A percentile compares a stretch with the other conserved stretches of the same genome.
Evolutionary conservation across 1,140 invertebrate species (phyloP).

Genomic region (Drosophila ambigua): DNA sequence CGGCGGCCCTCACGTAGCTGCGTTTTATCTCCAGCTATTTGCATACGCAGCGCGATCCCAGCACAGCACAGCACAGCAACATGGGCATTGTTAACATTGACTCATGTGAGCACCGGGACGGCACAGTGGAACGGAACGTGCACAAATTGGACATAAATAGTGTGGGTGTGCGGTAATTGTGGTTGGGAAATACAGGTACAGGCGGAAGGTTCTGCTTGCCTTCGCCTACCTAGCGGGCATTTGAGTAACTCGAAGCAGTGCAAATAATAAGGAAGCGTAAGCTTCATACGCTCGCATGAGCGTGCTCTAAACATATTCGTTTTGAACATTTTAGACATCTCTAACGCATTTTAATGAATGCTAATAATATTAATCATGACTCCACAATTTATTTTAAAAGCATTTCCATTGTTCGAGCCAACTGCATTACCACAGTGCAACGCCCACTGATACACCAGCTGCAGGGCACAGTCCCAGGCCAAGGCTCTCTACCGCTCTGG

Average conservation of each 20-base stretch:
- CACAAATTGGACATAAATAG: slow-evolving; percentile 12
- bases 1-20: slow-evolving; percentile 64
- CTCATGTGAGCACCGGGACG: slow-evolving; percentile 22
- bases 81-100: slow-evolving; percentile 52
- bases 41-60: slow-evolving; percentile 65
- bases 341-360: slow-evolving; percentile 7
- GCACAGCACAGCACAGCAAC: slow-evolving; percentile 39
- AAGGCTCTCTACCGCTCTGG: slow-evolving; percentile 22
- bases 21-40: slow-evolving; percentile 72
- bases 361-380: slow-evolving; percentile 33
- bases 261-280: too few species aligned
- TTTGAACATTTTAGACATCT: not conserved
- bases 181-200: slow-evolving; percentile 22
- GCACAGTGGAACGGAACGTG: slow-evolving; percentile 36
- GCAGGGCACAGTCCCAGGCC: slow-evolving; percentile 18
- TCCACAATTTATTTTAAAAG: slow-evolving; percentile 39
- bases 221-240: too few species aligned
- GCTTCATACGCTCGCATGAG: too few species aligned
- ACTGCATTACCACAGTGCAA: slow-evolving; percentile 38
- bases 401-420: slow-evolving; percentile 5
- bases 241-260: too few species aligned
- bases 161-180: slow-evolving; percentile 22
- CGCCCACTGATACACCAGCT: slow-evolving; percentile 52
- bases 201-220: not conserved
- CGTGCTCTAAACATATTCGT: too few species aligned